phyloP scores from a whole-genome alignment of 1,140 invertebrate species.

The Coptotermes formosanus region DNA sequence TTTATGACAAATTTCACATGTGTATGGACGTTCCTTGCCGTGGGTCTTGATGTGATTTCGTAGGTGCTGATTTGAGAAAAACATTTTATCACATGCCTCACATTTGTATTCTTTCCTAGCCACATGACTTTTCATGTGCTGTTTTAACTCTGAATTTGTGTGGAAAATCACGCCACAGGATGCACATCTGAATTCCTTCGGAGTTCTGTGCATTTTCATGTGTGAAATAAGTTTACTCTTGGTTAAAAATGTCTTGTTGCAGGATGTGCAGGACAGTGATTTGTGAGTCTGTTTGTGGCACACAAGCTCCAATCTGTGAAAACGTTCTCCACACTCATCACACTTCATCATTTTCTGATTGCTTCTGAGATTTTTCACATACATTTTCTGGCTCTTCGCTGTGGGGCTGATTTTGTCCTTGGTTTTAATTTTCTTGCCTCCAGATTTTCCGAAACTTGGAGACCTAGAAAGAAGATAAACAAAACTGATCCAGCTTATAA shows the following conservation, averaged over 20 bases:
- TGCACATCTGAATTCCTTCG: not conserved
- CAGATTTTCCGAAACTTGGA: not conserved
- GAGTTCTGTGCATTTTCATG: not conserved
- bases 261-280: not conserved
- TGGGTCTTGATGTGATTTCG: slow-evolving; percentile 52
- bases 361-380: not conserved
- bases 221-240: not conserved
- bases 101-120: slow-evolving; percentile 14
- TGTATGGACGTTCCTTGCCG: slow-evolving; percentile 50
- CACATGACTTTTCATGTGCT: slow-evolving; percentile 5
- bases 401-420: not conserved
- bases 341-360: not conserved
- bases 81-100: slow-evolving; percentile 40
- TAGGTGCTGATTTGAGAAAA: slow-evolving; percentile 51
- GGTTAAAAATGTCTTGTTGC: not conserved
- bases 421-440: slow-evolving; percentile 54
- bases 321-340: not conserved
- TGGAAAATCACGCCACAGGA: not conserved
- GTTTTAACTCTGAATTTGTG: not conserved
- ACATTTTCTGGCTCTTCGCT: not conserved
- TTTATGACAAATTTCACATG: slow-evolving; percentile 51
- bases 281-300: not conserved
- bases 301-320: not conserved
- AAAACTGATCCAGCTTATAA: not conserved
- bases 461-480: slow-evolving; percentile 4